These are phyloP conservation scores for Alcedo quadribrachys DNA, from an alignment of 2,797 vertebrate species.

Conservation along the genomic window DNA sequence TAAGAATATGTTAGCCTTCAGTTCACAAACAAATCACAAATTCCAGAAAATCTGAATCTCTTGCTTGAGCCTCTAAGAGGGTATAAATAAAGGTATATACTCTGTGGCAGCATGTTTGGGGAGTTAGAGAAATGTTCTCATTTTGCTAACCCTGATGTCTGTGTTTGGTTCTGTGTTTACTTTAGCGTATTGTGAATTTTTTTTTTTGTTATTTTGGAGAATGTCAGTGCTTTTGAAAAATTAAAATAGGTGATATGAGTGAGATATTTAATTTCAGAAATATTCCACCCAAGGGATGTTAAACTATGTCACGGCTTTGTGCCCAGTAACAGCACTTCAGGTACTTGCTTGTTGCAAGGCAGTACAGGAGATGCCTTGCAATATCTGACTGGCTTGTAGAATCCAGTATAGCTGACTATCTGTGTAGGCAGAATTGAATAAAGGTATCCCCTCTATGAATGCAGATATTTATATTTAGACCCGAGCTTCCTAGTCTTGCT, in stretches of 20 bases:
- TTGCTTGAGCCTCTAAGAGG: background rate
- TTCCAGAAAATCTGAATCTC: conserved; percentile 17
- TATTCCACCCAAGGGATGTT: background rate
- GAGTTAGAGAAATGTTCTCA: background rate
- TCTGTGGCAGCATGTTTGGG: background rate
- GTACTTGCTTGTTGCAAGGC: background rate
- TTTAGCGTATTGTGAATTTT: background rate
- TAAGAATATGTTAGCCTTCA: conserved; percentile 6
- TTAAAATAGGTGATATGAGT: background rate
- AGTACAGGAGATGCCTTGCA: background rate
- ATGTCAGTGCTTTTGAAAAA: conserved; percentile 1
- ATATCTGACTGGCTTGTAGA: background rate
- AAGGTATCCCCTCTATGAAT: background rate
- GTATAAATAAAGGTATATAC: background rate
- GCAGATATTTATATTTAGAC: background rate
- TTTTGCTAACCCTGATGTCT: background rate
- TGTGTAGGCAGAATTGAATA: background rate
- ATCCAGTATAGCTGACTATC: background rate
- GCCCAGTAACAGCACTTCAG: background rate
- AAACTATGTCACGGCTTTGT: background rate
- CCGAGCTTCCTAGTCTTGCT: background rate
- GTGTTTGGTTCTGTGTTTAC: background rate
- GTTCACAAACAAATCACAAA: conserved; percentile 21
- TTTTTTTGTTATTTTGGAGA: background rate
- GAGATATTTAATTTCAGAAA: background rate